Evolutionary conservation across 2,888 invertebrate species (phyloP).

Genomic region (Drosophila prostipennis): DNA sequence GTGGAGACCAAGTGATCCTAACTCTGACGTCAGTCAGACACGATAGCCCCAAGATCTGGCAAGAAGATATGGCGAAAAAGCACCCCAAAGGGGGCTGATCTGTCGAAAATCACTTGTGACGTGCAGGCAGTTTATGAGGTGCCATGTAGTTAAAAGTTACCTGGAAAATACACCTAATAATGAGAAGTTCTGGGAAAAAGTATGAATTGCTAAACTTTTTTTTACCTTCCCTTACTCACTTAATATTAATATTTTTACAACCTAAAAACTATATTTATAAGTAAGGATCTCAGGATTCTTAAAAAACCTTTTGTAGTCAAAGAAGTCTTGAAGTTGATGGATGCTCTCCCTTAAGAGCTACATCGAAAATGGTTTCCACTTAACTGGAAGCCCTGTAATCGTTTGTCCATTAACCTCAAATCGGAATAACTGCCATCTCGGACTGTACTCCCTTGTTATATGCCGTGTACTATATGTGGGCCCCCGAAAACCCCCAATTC

Average conservation of each 20-base stretch:
- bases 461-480: no score
- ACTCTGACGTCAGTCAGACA: constrained; percentile 27
- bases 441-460: neutral
- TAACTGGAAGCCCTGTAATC: constrained; percentile 35
- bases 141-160: neutral
- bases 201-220: neutral
- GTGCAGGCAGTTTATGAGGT: constrained; percentile 1
- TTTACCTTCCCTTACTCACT: neutral
- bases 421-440: constrained; percentile 28
- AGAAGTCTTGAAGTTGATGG: neutral
- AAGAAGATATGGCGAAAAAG: neutral
- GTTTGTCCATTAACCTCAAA: constrained; percentile 35
- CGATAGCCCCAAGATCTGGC: neutral
- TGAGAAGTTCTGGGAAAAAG: neutral
- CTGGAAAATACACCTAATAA: neutral
- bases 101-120: neutral
- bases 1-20: constrained; percentile 8
- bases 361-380: constrained; percentile 55
- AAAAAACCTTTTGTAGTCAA: no score
- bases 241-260: no score
- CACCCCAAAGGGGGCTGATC: neutral
- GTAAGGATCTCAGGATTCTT: no score
- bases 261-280: no score
- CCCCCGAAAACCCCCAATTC: neutral
- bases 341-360: constrained; percentile 24